These are phyloP conservation scores for Eucera pruinosa DNA, from an alignment of 2,888 invertebrate species.

Conservation along the genomic window DNA sequence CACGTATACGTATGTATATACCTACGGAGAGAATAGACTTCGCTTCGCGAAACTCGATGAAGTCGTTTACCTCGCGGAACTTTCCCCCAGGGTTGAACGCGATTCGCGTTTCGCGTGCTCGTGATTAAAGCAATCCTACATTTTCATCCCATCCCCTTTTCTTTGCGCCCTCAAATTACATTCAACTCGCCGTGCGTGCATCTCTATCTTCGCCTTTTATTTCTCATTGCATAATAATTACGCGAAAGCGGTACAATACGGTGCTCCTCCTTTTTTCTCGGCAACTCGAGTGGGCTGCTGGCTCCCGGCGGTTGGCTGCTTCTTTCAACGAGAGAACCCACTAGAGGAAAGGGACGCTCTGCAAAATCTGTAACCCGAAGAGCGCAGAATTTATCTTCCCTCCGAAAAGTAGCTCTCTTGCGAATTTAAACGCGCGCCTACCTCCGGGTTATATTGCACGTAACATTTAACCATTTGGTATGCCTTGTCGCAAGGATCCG, in stretches of 20 bases:
- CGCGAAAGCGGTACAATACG: not conserved
- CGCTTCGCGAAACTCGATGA: constrained; percentile 20
- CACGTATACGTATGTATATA: no score
- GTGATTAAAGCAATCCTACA: constrained; percentile 1
- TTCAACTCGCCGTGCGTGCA: not conserved
- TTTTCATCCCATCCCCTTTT: not conserved
- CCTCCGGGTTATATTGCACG: constrained; percentile 73
- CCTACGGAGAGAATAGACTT: not conserved
- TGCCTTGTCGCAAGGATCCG: constrained; percentile 77
- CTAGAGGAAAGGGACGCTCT: constrained; percentile 67
- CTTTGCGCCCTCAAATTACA: not conserved
- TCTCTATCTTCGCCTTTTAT: not conserved
- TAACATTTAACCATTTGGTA: constrained; percentile 77
- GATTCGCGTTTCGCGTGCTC: constrained; percentile 5
- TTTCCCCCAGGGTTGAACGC: constrained; percentile 1
- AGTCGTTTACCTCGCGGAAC: constrained; percentile 37
- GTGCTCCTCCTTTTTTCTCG: constrained; percentile 1
- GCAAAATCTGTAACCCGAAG: constrained; percentile 67
- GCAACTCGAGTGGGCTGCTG: constrained; percentile 1
- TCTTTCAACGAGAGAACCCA: not conserved
- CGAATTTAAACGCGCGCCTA: constrained; percentile 49
- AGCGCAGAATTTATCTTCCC: not conserved
- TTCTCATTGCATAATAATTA: not conserved
- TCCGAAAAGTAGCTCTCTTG: not conserved
- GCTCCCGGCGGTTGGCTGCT: not conserved